A percentile compares a stretch with the other conserved stretches of the same genome.
Conservation (phyloP, 1,140 invertebrate species). For the Drosophila mojavensis region DNA sequence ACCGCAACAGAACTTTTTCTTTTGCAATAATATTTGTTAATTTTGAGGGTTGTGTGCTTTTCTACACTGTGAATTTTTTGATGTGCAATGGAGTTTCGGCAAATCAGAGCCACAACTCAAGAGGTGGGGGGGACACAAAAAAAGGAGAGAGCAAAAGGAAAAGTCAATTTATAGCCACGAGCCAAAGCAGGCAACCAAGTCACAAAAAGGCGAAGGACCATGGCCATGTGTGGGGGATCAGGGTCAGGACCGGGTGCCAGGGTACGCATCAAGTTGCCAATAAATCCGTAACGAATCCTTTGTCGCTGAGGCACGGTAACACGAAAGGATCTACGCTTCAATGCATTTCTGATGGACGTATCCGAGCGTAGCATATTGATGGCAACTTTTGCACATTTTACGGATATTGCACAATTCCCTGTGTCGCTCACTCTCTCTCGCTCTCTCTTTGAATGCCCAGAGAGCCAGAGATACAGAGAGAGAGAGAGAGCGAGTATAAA, state of each 20-base stretch:
- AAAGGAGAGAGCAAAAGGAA: conserved; percentile 19
- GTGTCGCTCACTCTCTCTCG: conserved; percentile 3
- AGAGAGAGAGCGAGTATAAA: conserved; percentile 21
- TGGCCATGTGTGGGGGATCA: not conserved
- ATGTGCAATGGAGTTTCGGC: conserved; percentile 20
- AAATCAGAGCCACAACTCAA: conserved; percentile 38
- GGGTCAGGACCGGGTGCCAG: conserved; percentile 29
- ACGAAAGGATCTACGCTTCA: conserved; percentile 81
- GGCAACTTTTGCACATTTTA: conserved; percentile 82
- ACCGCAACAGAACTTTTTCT: conserved; percentile 58
- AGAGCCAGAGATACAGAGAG: not conserved
- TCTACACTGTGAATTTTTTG: not conserved
- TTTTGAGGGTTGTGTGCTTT: conserved; percentile 6
- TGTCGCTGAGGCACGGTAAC: conserved; percentile 59
- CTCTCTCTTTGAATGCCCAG: conserved; percentile 17
- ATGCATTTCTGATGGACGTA: conserved; percentile 82
- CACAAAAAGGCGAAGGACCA: conserved; percentile 17
- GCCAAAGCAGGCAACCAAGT: conserved; percentile 31
- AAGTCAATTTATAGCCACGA: conserved; percentile 78
- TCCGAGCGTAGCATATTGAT: conserved; percentile 83
- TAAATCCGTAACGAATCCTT: conserved; percentile 82
- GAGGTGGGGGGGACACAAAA: not conserved
- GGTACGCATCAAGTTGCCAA: conserved; percentile 63
- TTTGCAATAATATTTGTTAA: conserved; percentile 37
- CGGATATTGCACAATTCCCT: conserved; percentile 79